Base-by-base conservation (phyloP, 1,140 invertebrate genomes). In the Elysia chlorotica region DNA sequence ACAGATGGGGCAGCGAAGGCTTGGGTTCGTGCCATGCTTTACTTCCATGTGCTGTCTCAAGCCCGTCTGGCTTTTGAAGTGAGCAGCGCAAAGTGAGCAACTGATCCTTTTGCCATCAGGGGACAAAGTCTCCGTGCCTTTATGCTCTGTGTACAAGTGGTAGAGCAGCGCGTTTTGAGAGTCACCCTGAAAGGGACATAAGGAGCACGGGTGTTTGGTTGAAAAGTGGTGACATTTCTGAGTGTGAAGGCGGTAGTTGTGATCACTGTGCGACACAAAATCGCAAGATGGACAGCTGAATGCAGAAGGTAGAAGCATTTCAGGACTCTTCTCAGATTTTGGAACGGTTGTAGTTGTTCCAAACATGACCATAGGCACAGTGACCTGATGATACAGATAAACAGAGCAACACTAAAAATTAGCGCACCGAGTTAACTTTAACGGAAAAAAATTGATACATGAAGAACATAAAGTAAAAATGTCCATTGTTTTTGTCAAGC, bases 1-100 rank as follows among this genome's bases (percentile, higher is more conserved):
- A 74, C 76, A 77, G 6, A 72, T 28, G 2, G 61, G 35, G 38
- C 76, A 77, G 28, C n/a, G 25, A 0, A 71, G 35, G 25, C 25
- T 62, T 57, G 67, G 37, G 37, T 41, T 69, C 2, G 37, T 38
- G 4, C 4, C 21, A 31, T 69, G 67, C 25, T 71, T 71, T n/a
- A 62, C 69, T 63, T 71, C 36, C 69, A 41, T 63, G 30, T 71
- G 69, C 38, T 37, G 61, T 28, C 59, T 69, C 17, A 69, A 35
- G 17, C 67, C 67, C 38, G 41, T 14, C 10, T 10, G 41, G n/a
- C 41, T 48, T 48, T 48, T 48, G 41, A 48, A 48, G 41, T n/a
- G 10, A 14, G 41, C 41, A 48, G 10, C n/a, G 41, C 41, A 48
- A 48, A 14, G n/a, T 48, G 10, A n/a, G n/a, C 41, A 48, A 48